These are phyloP conservation scores for Opisthograptis luteolata DNA, from an alignment of 2,888 invertebrate species.

Conservation along the genomic window DNA sequence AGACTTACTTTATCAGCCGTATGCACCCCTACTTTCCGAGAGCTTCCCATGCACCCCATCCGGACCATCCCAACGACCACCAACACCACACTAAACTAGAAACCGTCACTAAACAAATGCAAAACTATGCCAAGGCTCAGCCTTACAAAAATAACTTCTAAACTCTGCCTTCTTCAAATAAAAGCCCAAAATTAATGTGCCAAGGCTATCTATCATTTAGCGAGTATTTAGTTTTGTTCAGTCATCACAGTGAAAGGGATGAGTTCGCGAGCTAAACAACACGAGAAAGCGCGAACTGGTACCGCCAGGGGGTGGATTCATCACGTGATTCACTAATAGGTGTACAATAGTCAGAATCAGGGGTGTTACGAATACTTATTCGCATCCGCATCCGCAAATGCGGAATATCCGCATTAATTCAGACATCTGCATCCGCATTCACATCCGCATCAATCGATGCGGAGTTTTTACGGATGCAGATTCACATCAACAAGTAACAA, in stretches of 20 bases:
- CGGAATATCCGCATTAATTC: too few species aligned
- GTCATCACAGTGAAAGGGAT: slow-evolving; percentile 27
- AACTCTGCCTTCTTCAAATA: slow-evolving; percentile 6
- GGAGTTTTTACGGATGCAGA: too few species aligned
- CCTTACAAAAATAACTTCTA: neutral
- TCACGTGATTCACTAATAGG: slow-evolving; percentile 2
- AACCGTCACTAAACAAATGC: slow-evolving; percentile 38
- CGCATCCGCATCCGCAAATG: too few species aligned
- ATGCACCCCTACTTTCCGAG: slow-evolving; percentile 51
- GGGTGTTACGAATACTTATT: too few species aligned
- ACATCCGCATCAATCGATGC: too few species aligned
- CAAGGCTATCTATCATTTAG: slow-evolving; percentile 33
- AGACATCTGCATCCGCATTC: too few species aligned
- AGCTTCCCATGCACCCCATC: slow-evolving; percentile 73
- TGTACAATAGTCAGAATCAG: too few species aligned
- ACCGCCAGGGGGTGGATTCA: slow-evolving; percentile 38
- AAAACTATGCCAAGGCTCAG: slow-evolving; percentile 61
- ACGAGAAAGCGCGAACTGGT: slow-evolving; percentile 51
- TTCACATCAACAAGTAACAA: too few species aligned
- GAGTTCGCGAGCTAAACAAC: slow-evolving; percentile 54
- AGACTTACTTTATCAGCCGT: slow-evolving; percentile 50
- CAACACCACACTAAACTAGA: slow-evolving; percentile 27
- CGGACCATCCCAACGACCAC: slow-evolving; percentile 45
- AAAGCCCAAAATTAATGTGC: slow-evolving; percentile 10
- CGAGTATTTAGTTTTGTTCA: slow-evolving; percentile 38